Evolutionary conservation across 2,888 invertebrate genomes (phyloP).

Genomic region (Glaucopsyche alexis): DNA sequence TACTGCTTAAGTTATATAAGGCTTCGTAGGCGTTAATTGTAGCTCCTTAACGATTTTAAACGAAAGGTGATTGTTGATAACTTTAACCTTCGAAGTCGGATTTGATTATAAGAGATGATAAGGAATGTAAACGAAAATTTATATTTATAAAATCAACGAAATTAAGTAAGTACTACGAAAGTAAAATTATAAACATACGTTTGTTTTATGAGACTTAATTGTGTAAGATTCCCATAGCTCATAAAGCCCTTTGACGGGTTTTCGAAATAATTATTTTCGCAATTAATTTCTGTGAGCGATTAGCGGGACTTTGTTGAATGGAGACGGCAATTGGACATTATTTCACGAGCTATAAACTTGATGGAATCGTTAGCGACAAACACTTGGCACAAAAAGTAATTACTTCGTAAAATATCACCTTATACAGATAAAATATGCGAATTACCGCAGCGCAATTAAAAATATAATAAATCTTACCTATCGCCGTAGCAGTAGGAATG

Average conservation of each 20-base stretch:
- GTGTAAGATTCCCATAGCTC: slow-evolving; percentile 32
- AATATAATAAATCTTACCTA: slow-evolving; percentile 26
- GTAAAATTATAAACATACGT: not conserved
- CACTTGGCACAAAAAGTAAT: slow-evolving; percentile 27
- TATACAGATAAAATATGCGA: slow-evolving; percentile 25
- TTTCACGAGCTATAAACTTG: slow-evolving; percentile 28
- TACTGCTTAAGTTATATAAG: no score
- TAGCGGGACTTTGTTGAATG: slow-evolving; percentile 44
- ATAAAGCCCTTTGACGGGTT: slow-evolving; percentile 40
- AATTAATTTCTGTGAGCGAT: slow-evolving; percentile 44
- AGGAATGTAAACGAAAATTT: not conserved
- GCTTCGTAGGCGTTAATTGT: not conserved
- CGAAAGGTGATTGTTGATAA: not conserved
- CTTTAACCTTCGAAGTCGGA: not conserved
- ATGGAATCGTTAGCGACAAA: slow-evolving; percentile 26
- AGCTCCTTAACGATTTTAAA: not conserved
- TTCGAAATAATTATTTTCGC: slow-evolving; percentile 43
- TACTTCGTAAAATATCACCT: slow-evolving; percentile 26
- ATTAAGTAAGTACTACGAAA: not conserved
- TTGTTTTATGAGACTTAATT: slow-evolving; percentile 27
- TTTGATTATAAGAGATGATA: not conserved
- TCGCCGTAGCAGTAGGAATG: not conserved
- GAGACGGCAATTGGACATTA: slow-evolving; percentile 30
- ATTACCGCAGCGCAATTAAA: slow-evolving; percentile 19
- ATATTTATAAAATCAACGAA: not conserved